Evolutionary conservation across 2,113 vertebrate genomes (phyloP).

Genomic region (Ellobius talpinus): DNA sequence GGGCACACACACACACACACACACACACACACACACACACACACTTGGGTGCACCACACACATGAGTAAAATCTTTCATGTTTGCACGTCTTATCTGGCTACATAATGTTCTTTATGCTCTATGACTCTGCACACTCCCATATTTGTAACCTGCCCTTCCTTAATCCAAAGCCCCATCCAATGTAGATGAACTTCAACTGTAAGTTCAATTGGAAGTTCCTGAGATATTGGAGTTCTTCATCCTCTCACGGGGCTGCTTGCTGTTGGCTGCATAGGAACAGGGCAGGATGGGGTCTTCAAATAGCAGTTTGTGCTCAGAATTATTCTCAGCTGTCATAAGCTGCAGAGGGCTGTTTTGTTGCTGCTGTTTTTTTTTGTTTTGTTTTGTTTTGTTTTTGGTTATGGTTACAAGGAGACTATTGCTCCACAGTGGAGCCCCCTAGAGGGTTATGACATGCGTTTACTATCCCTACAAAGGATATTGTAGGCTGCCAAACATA

Average conservation of each 20-base stretch:
- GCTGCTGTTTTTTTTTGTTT: neutral
- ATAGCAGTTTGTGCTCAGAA: neutral
- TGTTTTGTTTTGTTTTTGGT: neutral
- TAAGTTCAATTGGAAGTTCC: neutral
- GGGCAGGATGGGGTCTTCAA: neutral
- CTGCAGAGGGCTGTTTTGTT: neutral
- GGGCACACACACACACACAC: neutral
- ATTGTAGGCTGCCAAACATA: constrained; percentile 69
- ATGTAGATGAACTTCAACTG: neutral
- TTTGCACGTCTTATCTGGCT: neutral
- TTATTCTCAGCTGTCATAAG: constrained; percentile 31
- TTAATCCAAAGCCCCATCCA: constrained; percentile 12
- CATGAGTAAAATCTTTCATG: neutral
- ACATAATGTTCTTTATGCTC: neutral
- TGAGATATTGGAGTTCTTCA: constrained; percentile 9
- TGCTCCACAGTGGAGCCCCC: constrained; percentile 32
- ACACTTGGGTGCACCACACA: neutral
- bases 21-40: too few species aligned
- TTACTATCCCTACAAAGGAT: constrained; percentile 38
- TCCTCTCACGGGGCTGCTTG: neutral
- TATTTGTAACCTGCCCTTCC: neutral
- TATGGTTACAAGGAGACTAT: constrained; percentile 51
- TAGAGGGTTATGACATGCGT: constrained; percentile 43
- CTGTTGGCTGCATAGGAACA: neutral
- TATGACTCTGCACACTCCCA: neutral